Evolutionary conservation across 2,888 invertebrate genomes (phyloP).

Genomic region (Tetranychus piercei): DNA sequence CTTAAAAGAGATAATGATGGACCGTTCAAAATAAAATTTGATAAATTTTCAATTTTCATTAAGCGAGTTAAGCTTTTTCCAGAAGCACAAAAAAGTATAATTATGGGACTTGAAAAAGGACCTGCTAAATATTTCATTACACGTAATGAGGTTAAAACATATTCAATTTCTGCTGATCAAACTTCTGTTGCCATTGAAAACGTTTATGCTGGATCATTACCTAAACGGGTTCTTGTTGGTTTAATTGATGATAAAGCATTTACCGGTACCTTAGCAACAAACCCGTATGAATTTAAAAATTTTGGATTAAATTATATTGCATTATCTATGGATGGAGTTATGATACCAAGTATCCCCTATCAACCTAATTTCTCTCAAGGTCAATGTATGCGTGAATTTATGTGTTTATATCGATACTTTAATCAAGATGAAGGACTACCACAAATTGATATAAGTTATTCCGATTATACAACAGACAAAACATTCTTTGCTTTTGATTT

Average conservation of each 20-base stretch:
- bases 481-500: neutral
- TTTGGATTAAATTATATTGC: neutral
- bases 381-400: neutral
- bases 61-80: neutral
- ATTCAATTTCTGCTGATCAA: neutral
- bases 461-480: neutral
- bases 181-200: neutral
- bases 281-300: neutral
- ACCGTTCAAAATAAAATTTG: neutral
- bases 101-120: neutral
- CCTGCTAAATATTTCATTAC: neutral
- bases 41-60: neutral
- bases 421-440: neutral
- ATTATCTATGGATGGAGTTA: neutral
- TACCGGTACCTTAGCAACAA: neutral
- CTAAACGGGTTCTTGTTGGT: conserved; percentile 3
- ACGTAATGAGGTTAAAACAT: neutral
- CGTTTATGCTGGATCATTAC: neutral
- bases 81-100: neutral
- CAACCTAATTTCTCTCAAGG: neutral
- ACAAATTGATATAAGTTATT: neutral
- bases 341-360: neutral
- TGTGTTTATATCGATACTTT: neutral
- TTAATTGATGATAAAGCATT: neutral
- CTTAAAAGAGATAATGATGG: neutral